phyloP scores from a whole-genome alignment of 1,140 invertebrate species.

The Ditylenchus dipsaci region DNA sequence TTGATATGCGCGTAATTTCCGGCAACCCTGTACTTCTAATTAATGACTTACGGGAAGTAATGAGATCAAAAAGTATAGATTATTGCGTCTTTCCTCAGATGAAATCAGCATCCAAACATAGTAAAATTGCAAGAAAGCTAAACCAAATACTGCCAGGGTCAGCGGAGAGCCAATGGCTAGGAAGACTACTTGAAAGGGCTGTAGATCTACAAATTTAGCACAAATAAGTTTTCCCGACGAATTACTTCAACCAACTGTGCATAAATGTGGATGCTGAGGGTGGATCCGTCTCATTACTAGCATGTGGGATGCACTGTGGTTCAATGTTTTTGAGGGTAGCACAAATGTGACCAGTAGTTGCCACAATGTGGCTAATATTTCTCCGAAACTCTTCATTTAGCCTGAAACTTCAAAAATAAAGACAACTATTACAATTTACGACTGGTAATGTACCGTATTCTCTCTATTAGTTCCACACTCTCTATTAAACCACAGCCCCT shows the following conservation, averaged over 20 bases:
- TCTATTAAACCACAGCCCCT: too few species aligned
- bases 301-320: not conserved
- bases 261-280: not conserved
- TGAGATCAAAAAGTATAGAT: constrained; percentile 42
- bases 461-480: too few species aligned
- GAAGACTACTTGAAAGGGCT: constrained; percentile 15
- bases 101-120: constrained; percentile 34
- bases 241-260: constrained; percentile 2
- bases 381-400: constrained; percentile 4
- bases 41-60: constrained; percentile 38
- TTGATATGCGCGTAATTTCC: too few species aligned
- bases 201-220: not conserved
- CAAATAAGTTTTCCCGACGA: not conserved
- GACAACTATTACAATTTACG: too few species aligned
- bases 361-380: not conserved
- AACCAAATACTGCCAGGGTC: constrained; percentile 11
- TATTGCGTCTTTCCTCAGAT: constrained; percentile 35
- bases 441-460: too few species aligned
- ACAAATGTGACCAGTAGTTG: not conserved
- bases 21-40: too few species aligned
- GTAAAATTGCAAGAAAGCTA: constrained; percentile 32
- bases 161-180: constrained; percentile 17
- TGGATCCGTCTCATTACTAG: constrained; percentile 5
- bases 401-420: not conserved
- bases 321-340: not conserved